Conservation (phyloP, 2,797 vertebrate species). For the Hippoglossus hippoglossus region DNA sequence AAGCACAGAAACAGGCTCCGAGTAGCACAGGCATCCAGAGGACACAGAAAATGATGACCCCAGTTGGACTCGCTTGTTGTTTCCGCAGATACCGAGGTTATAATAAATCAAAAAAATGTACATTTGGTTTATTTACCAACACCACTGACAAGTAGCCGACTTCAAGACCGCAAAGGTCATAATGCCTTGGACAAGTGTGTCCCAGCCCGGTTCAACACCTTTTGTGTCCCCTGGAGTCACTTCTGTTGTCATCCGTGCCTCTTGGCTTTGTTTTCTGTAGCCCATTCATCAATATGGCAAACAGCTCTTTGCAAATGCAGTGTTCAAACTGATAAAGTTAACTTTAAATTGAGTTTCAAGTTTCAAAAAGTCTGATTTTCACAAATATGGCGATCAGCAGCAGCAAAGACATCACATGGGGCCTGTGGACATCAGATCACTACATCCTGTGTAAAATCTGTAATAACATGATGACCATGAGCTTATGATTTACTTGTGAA, state of each 20-base stretch:
- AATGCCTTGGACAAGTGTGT: not conserved
- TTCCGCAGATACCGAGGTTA: not conserved
- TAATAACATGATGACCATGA: no score
- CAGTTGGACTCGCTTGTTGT: not conserved
- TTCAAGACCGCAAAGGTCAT: not conserved
- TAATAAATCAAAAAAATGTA: not conserved
- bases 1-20: not conserved
- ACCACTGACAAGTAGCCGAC: not conserved
- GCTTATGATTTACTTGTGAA: no score
- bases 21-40: not conserved
- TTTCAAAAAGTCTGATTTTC: not conserved
- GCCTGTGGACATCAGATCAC: no score
- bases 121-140: not conserved
- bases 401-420: no score
- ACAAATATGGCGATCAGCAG: no score
- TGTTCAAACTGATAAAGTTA: no score
- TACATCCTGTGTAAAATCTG: no score
- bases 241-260: not conserved
- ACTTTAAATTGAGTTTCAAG: no score
- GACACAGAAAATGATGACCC: not conserved
- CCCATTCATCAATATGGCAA: not conserved
- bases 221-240: not conserved
- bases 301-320: not conserved
- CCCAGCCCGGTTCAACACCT: not conserved
- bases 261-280: not conserved